These are phyloP conservation scores for Zootermopsis nevadensis DNA, from an alignment of 2,888 invertebrate genomes.

Conservation along the genomic window DNA sequence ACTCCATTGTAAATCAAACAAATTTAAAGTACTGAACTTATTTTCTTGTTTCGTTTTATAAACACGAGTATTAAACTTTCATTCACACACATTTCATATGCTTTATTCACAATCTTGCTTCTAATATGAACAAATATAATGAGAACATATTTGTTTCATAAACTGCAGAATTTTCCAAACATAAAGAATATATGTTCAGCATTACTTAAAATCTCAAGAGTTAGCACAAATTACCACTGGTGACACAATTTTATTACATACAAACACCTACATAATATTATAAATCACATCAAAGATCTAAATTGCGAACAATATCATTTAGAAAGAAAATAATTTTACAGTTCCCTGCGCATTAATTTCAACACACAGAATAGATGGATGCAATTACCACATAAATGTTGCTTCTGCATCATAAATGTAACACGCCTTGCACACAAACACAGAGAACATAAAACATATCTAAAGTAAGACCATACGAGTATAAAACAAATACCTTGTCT, in stretches of 20 bases:
- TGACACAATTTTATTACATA: background rate
- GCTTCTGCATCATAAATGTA: background rate
- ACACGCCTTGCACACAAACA: background rate
- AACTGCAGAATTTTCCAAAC: background rate
- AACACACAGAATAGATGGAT: background rate
- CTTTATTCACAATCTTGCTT: background rate
- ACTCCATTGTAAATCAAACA: background rate
- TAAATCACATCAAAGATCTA: background rate
- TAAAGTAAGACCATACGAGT: background rate
- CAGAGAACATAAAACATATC: background rate
- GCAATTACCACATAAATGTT: background rate
- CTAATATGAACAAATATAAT: background rate
- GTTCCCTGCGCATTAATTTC: background rate
- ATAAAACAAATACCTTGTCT: background rate
- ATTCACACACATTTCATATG: background rate
- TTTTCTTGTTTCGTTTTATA: background rate
- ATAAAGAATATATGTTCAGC: background rate
- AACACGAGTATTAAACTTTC: background rate
- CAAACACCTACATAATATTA: constrained; percentile 12
- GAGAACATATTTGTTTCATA: background rate
- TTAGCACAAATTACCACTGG: constrained; percentile 1
- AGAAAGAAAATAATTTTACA: background rate
- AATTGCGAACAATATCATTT: constrained; percentile 1
- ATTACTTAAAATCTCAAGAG: background rate
- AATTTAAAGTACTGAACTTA: background rate